These are phyloP conservation scores for Tachycineta bicolor DNA, from an alignment of 2,113 vertebrate genomes.

Conservation along the genomic window DNA sequence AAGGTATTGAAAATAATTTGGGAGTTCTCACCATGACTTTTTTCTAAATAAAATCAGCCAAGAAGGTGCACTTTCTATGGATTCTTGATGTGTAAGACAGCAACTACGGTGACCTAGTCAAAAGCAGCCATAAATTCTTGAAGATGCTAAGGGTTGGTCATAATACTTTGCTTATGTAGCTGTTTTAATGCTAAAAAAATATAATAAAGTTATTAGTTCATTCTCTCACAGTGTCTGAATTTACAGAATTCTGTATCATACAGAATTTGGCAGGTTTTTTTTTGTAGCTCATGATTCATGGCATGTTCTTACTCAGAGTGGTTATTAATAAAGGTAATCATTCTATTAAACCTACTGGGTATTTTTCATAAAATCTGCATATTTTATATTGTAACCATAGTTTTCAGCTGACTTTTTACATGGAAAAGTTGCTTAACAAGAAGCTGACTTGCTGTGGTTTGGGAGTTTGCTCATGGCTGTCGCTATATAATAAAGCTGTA, in stretches of 20 bases:
- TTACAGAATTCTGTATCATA: neutral
- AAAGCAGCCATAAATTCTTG: neutral
- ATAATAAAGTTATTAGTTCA: neutral
- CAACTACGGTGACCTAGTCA: neutral
- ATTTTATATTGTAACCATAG: neutral
- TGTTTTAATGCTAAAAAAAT: neutral
- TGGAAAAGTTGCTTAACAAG: neutral
- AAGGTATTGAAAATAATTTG: neutral
- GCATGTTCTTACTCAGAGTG: neutral
- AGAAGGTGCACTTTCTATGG: neutral
- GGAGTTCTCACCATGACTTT: neutral
- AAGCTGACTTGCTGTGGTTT: neutral
- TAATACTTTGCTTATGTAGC: neutral
- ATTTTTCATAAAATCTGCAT: conserved; percentile 5
- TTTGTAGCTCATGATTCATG: neutral
- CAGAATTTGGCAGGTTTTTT: neutral
- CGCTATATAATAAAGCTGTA: neutral
- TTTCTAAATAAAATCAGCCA: neutral
- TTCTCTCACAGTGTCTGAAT: neutral
- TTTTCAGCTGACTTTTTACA: neutral
- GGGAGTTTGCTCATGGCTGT: neutral
- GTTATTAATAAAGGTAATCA: conserved; percentile 5
- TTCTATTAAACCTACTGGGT: neutral
- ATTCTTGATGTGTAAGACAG: neutral
- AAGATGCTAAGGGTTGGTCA: neutral